Percentiles rank a stretch among this genome's conserved stretches.
phyloP scores from a whole-genome alignment of 2,888 invertebrate genomes.

The Drosophila parthenogenetica region DNA sequence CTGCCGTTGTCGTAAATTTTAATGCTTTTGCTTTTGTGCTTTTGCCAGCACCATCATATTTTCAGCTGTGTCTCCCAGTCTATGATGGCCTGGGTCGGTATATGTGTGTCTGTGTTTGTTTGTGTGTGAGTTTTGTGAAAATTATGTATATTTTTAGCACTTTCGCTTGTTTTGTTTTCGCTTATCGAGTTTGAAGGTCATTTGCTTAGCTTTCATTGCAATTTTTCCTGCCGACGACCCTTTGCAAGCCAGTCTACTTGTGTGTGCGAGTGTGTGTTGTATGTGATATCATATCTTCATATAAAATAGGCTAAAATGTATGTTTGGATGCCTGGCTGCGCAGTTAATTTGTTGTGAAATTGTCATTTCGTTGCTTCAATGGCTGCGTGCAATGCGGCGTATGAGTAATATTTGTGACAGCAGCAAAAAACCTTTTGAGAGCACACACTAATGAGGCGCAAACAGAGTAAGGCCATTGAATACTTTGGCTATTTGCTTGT shows the following conservation, averaged over 20 bases:
- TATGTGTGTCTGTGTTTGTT: slow-evolving; percentile 25
- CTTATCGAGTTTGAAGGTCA: slow-evolving; percentile 81
- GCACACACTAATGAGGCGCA: slow-evolving; percentile 64
- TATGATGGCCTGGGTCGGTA: slow-evolving; percentile 14
- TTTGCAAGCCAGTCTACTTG: slow-evolving; percentile 8
- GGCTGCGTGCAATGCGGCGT: slow-evolving; percentile 74
- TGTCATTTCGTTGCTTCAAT: slow-evolving; percentile 78
- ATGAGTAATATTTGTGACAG: slow-evolving; percentile 67
- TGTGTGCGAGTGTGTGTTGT: slow-evolving; percentile 25
- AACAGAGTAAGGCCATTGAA: slow-evolving; percentile 34
- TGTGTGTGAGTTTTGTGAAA: slow-evolving; percentile 54
- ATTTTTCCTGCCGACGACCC: slow-evolving; percentile 31
- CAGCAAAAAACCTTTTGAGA: slow-evolving; percentile 54
- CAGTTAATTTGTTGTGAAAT: slow-evolving; percentile 79
- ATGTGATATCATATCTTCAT: slow-evolving; percentile 67
- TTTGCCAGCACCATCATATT: slow-evolving; percentile 70
- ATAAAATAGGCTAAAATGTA: slow-evolving; percentile 41
- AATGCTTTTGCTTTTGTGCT: slow-evolving; percentile 70
- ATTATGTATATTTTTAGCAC: slow-evolving; percentile 81
- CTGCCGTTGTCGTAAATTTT: slow-evolving; percentile 68
- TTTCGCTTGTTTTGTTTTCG: slow-evolving; percentile 80
- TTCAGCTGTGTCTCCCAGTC: slow-evolving; percentile 41
- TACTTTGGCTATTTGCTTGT: slow-evolving; percentile 4
- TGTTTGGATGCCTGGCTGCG: slow-evolving; percentile 68
- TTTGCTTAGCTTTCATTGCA: slow-evolving; percentile 70